Evolutionary conservation across 2,113 vertebrate genomes (phyloP), one percentile per base, ranked within the genome.

Genomic region (Lates calcarifer): DNA sequence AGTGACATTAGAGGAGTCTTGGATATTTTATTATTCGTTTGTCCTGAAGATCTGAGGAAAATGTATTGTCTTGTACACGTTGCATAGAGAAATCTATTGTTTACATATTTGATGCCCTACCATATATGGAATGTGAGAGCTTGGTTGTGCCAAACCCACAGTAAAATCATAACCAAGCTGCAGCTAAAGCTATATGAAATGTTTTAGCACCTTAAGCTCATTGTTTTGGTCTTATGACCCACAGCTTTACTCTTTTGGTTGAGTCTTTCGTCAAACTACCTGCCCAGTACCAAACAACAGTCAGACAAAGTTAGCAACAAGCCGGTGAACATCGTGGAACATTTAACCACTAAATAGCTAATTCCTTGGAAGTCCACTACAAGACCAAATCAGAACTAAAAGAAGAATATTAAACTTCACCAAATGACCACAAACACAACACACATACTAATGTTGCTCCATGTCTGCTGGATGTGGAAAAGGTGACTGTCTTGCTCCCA

Each of bases 1-100:
- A 63, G 61, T 24, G 35, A 63, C 35, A 63, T 63, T 41, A 63
- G 31, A 37, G 61, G 57, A 61, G 57, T 4, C 57, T 22, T 8
- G 29, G 29, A 60, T 29, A 33, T 60, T 31, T 10, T 18, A 20
- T 35, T 60, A 15, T 60, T 60, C 35, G 29, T 60, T n/a, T 15
- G 56, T 58, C 6, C 31, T 58, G 56, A 58, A 31, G 26, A 29
- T 58, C 56, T 31, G 56, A 58, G 5, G 56, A 18, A 8, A 58
- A 31, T 31, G 1, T 31, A 31, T 15, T 18, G 17, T 5, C 26
- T 31, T 18, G 17, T 29, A 58, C 56, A 58, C 31, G 56, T 24
- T 4, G 33, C 3, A 6, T 33, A 33, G 33, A 33, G 33, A 33
- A 33, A 6, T 33, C 33, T 6, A 33, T 33, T 4, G 33, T 33